Conservation (phyloP, 2,888 invertebrate genomes). For the Andrena chrysosceles region DNA sequence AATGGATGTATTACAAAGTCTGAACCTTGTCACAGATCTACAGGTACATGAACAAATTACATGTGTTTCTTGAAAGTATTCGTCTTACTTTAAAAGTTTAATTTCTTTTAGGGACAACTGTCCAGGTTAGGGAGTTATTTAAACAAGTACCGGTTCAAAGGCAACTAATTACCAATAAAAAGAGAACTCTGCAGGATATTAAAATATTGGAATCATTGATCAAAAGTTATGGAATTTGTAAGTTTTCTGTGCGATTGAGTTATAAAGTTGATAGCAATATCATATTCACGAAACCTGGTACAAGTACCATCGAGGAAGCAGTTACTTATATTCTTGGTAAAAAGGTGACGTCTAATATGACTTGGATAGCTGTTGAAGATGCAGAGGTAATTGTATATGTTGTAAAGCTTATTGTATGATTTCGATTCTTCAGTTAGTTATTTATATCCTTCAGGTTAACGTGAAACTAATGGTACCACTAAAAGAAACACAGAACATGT, state of each 20-base stretch:
- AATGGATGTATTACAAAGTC: conserved; percentile 84
- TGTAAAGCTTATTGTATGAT: not conserved
- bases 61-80: not conserved
- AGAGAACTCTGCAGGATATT: conserved; percentile 85
- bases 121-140: conserved; percentile 86
- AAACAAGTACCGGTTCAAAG: conserved; percentile 87
- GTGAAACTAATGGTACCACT: conserved; percentile 80
- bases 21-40: conserved; percentile 85
- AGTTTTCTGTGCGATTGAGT: conserved; percentile 85
- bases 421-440: not conserved
- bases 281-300: conserved; percentile 85
- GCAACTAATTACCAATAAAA: conserved; percentile 85
- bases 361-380: conserved; percentile 70
- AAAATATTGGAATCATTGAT: conserved; percentile 86
- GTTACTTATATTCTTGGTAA: conserved; percentile 79
- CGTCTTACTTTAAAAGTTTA: not conserved
- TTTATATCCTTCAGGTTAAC: conserved; percentile 57
- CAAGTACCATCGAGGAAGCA: conserved; percentile 81
- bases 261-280: conserved; percentile 85
- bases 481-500: conserved; percentile 72
- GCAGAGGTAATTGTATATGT: conserved; percentile 67
- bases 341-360: conserved; percentile 75
- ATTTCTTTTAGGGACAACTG: conserved; percentile 85
- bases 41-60: conserved; percentile 80
- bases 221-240: conserved; percentile 85